Evolutionary conservation across 2,113 vertebrate genomes (phyloP), one percentile per base, ranked within the genome.

Genomic region (Nesogale talazaci): DNA sequence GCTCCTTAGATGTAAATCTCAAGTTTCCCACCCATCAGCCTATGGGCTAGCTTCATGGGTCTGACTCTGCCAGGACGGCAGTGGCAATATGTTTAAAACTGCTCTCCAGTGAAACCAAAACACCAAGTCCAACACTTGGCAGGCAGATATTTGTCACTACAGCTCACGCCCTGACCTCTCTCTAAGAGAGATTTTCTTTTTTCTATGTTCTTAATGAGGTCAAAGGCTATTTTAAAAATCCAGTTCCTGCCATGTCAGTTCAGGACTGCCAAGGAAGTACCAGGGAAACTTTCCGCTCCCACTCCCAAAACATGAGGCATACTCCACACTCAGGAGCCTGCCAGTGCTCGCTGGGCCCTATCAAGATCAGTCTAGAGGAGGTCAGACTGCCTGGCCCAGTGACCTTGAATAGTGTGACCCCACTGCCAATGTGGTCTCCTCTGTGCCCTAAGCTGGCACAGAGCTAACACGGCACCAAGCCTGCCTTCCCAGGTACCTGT

Each of bases 271-370:
- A 61, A 89, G 57, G 57, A 69, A 85, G 76, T 46, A 57, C 52
- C 70, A 82, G 63, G 17, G n/a, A 77, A 77, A n/a, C 70, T 38
- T 85, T 86, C 77, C n/a, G 15, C 6, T 65, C 38, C 83, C 56
- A 83, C 29, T 87, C 72, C 83, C 52, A 63, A 69, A 87, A 92
- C 81, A 76, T 22, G 34, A 23, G 31, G 81, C 76, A 82, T 17
- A 76, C 46, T 38, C 20, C 29, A 19, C 27, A 31, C 52, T 52
- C 83, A 59, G 52, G 52, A 34, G 6, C 10, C 76, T 36, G 10
- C 56, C 56, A 75, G 56, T 23, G 6, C 36, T 75, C 6, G 20
- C 0, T 40, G 57, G 29, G 29, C 8, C 7, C 46, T 52, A 56
- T 38, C n/a, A 61, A 83, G 15, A 61, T 83, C 34, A 74, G 38